Conservation (phyloP, 2,888 invertebrate species). For the Drosophila paracracens region DNA sequence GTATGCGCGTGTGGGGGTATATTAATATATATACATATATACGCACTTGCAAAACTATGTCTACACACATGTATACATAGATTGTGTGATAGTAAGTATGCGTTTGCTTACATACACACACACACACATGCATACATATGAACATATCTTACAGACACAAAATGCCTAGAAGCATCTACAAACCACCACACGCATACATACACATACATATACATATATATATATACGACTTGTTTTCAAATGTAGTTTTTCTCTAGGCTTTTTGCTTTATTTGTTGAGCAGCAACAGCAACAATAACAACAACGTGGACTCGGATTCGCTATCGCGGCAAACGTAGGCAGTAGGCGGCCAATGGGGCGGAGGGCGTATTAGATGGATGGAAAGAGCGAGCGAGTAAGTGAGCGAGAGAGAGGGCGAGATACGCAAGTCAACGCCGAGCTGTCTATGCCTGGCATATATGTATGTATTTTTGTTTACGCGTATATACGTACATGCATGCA, state of each 20-base stretch:
- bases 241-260: constrained; percentile 22
- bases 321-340: constrained; percentile 38
- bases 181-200: constrained; percentile 24
- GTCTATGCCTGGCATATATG: constrained; percentile 6
- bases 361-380: constrained; percentile 19
- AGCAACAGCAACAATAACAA: constrained; percentile 43
- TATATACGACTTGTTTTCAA: constrained; percentile 30
- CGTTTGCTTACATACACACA: background rate
- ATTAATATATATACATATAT: background rate
- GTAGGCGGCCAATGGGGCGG: constrained; percentile 16
- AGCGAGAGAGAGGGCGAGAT: background rate
- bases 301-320: constrained; percentile 53
- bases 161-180: constrained; percentile 43
- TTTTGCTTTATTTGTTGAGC: constrained; percentile 27
- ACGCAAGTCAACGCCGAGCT: constrained; percentile 39
- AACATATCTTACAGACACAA: constrained; percentile 47
- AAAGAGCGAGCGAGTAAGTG: constrained; percentile 13
- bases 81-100: constrained; percentile 3
- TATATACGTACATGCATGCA: background rate
- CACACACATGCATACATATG: background rate
- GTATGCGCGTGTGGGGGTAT: constrained; percentile 13
- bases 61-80: constrained; percentile 12
- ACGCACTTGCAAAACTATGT: constrained; percentile 19
- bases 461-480: background rate
- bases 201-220: background rate